phyloP scores from a whole-genome alignment of 35 echinoderm and acorn worm genomes.

The Heliocidaris erythrogramma region DNA sequence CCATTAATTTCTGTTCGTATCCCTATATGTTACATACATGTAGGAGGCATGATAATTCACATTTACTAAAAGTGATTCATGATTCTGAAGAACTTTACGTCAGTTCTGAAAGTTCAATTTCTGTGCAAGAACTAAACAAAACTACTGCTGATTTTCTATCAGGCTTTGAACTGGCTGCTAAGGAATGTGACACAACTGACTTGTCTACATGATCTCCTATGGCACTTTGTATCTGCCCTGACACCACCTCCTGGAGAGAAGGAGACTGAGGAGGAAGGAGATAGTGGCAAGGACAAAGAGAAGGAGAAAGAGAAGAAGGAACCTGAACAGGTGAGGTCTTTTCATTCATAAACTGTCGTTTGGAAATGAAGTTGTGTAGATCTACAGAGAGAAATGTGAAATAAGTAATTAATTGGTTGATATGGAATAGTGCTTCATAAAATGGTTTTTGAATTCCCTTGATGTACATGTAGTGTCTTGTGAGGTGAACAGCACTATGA shows the following conservation, averaged over 20 bases:
- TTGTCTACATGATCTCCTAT: conserved; percentile 88
- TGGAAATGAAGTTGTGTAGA: too few species aligned
- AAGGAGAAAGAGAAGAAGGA: conserved; percentile 74
- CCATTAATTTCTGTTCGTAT: too few species aligned
- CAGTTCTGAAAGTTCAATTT: too few species aligned
- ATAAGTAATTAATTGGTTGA: too few species aligned
- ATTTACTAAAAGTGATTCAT: background rate
- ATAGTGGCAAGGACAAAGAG: conserved; percentile 73
- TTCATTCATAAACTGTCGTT: background rate
- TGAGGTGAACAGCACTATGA: too few species aligned
- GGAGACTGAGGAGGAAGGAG: conserved; percentile 70
- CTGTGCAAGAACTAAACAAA: too few species aligned
- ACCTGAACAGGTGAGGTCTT: conserved; percentile 72
- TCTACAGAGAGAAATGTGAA: too few species aligned
- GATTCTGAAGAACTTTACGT: background rate
- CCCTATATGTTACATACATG: too few species aligned
- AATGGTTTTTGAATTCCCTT: too few species aligned
- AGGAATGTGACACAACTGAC: conserved; percentile 81
- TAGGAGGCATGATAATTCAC: background rate
- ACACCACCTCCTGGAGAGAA: conserved; percentile 71
- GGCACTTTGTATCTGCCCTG: conserved; percentile 86
- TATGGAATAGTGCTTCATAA: too few species aligned
- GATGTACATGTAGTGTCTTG: too few species aligned
- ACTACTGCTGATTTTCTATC: background rate
- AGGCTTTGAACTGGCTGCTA: conserved; percentile 89